Percentiles rank a stretch among this genome's conserved stretches.
Evolutionary conservation across 1,140 invertebrate genomes (phyloP).

Genomic region (Apis cerana): DNA sequence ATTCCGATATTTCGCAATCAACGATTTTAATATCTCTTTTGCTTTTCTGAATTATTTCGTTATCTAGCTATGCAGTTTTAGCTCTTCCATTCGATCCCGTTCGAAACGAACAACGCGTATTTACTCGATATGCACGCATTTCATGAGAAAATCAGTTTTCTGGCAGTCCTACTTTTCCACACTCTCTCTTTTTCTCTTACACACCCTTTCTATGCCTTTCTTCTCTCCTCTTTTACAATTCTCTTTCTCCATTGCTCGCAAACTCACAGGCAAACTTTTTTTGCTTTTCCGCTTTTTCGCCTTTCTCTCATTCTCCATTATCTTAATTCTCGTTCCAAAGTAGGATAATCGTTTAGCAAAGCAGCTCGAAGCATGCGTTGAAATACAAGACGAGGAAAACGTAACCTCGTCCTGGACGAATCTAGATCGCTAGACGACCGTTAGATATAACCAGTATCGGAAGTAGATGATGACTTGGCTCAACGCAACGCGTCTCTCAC

Average conservation of each 20-base stretch:
- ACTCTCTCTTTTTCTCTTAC: background rate
- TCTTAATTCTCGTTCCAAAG: background rate
- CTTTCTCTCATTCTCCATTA: background rate
- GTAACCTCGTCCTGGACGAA: constrained; percentile 5
- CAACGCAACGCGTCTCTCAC: background rate
- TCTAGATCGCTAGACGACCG: constrained; percentile 16
- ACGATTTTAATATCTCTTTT: background rate
- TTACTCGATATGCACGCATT: background rate
- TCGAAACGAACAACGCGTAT: background rate
- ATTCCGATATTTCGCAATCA: too few species aligned
- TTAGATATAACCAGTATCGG: background rate
- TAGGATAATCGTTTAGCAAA: background rate
- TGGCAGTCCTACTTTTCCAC: background rate
- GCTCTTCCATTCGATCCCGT: background rate
- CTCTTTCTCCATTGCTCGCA: constrained; percentile 14
- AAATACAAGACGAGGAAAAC: constrained; percentile 19
- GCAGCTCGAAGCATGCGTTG: background rate
- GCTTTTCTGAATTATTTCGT: background rate
- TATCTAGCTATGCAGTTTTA: background rate
- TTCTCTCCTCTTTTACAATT: background rate
- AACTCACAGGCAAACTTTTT: background rate
- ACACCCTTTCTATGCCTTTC: background rate
- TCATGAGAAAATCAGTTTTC: background rate
- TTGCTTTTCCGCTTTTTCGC: background rate
- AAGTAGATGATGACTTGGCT: background rate